Evolutionary conservation across 2,797 vertebrate species (phyloP), one percentile per base, ranked within the genome.

Genomic region (Sebastes ruberrimus): DNA sequence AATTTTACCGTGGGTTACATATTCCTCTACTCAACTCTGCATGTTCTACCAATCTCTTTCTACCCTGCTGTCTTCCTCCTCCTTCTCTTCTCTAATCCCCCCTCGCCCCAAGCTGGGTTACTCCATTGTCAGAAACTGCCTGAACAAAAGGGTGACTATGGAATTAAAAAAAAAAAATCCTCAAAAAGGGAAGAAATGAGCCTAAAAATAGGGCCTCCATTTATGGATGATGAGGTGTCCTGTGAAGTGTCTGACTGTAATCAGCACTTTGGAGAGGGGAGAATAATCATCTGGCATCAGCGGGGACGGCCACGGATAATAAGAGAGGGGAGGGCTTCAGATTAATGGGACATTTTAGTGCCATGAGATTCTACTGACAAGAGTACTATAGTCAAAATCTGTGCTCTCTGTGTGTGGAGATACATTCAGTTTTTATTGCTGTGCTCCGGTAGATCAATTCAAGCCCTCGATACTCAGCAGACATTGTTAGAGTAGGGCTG

Each of bases 231-330:
- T 85, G 80, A 89, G 73, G 83, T 86, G 75, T 82, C 80, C 83
- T 80, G 75, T 91, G 77, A 89, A 87, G 78, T 82, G 73, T 52
- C 62, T 87, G 73, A 84, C 78, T 89, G 74, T 84, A 88, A 90
- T 93, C 83, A 90, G 86, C 75, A 79, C 76, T 78, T 86, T 72
- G 60, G 74, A 77, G 66, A 84, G 25, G 46, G 72, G 25, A 78
- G 78, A 82, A 85, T 80, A 83, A 89, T 91, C 76, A 86, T 82
- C 57, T 60, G 42, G 60, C 73, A 81, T 84, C 76, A 72, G 30
- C 14, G 6, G 59, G 71, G 68, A 86, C 3, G 16, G 69, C 65
- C 38, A 42, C 80, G 62, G 74, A 85, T 76, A 74, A 78, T 75
- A 78, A 60, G n/a, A 60, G 23, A 49, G 20, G 27, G 69, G n/a